These are phyloP conservation scores for Taxidea taxus DNA, from an alignment of 2,113 vertebrate species.

Conservation along the genomic window DNA sequence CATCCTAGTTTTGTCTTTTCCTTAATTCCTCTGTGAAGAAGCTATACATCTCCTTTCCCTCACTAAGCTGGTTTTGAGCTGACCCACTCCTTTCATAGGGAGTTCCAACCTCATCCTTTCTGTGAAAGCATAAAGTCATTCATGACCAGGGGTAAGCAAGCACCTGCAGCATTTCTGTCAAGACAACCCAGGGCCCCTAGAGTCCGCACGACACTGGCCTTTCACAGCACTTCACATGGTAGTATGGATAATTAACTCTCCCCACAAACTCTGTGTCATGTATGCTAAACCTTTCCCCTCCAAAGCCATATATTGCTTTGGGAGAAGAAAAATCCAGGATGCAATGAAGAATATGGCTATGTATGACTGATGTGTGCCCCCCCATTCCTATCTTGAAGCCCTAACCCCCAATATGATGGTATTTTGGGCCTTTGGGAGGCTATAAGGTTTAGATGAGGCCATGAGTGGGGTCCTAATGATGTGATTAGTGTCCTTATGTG, in stretches of 20 bases:
- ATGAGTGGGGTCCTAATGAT: not conserved
- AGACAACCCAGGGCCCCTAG: no score
- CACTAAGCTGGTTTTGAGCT: not conserved
- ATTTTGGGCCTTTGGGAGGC: not conserved
- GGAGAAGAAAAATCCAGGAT: not conserved
- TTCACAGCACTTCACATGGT: not conserved
- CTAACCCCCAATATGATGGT: not conserved
- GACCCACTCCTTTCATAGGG: not conserved
- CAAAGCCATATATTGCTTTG: not conserved
- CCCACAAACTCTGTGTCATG: not conserved
- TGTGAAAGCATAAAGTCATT: not conserved
- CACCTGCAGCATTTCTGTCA: not conserved
- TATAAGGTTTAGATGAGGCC: not conserved
- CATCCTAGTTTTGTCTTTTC: not conserved
- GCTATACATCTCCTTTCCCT: no score
- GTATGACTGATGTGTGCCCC: not conserved
- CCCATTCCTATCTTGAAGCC: not conserved
- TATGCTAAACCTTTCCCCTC: not conserved
- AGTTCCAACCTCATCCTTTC: not conserved
- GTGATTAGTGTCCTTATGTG: not conserved
- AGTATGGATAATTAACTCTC: not conserved
- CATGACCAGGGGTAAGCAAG: not conserved
- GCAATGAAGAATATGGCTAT: not conserved
- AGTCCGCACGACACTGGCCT: not conserved
- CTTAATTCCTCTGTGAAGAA: not conserved